Evolutionary conservation across 2,113 vertebrate genomes (phyloP).

Genomic region (Onychorhynchus coronatus): DNA sequence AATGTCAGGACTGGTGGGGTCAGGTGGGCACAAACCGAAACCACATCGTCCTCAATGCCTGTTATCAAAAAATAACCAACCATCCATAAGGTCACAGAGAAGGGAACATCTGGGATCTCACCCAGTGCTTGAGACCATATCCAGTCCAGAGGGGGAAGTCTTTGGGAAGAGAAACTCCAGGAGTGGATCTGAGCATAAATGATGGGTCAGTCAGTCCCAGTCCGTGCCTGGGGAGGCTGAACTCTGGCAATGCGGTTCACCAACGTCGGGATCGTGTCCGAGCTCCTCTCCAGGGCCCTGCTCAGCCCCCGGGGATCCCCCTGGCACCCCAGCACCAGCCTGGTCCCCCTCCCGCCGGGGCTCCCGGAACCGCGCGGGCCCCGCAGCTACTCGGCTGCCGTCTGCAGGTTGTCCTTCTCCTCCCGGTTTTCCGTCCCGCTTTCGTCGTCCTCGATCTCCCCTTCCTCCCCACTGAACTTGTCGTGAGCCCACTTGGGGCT

Average conservation of each 20-base stretch:
- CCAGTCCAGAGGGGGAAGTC: slow-evolving; percentile 45
- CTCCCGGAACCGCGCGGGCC: neutral
- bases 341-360: slow-evolving; percentile 40
- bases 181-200: slow-evolving; percentile 2
- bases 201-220: neutral
- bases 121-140: neutral
- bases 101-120: slow-evolving; percentile 20
- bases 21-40: slow-evolving; percentile 66
- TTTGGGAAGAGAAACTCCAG: slow-evolving; percentile 43
- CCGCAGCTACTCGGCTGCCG: slow-evolving; percentile 67
- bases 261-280: neutral
- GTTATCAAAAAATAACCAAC: slow-evolving; percentile 56
- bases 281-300: slow-evolving; percentile 33
- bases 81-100: slow-evolving; percentile 26
- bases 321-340: slow-evolving; percentile 30
- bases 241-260: slow-evolving; percentile 11
- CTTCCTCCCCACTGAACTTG: slow-evolving; percentile 88
- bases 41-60: slow-evolving; percentile 52
- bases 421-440: slow-evolving; percentile 82
- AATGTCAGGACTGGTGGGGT: slow-evolving; percentile 60
- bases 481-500: slow-evolving; percentile 89
- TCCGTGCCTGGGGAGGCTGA: neutral
- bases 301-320: slow-evolving; percentile 7
- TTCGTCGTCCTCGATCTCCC: slow-evolving; percentile 81
- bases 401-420: slow-evolving; percentile 71